Evolutionary conservation across 1,140 invertebrate species (phyloP), one percentile per base, ranked within the genome.

Genomic region (Neuroterus valhalla): DNA sequence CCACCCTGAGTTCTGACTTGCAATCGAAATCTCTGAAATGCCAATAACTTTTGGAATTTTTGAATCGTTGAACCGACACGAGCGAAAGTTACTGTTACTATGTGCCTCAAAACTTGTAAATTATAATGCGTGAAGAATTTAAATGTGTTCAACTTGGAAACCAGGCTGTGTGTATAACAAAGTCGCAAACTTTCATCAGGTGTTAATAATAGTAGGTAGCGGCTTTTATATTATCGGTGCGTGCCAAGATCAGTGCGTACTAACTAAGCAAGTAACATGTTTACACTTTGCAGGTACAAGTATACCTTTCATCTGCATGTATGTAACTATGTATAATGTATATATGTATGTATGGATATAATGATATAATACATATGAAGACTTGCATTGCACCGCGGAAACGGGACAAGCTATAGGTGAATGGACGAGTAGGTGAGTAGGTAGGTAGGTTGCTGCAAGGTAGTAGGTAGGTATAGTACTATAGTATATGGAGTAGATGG

Each of bases 331-430:
- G 15, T 23, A 4, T n/a, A 15, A 38, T 26, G 23, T 38, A 31
- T 31, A 5, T 11, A 26, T 21, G n/a, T 21, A n/a, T 50, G 8
- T 55, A 11, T 55, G 14, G 14, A 31, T n/a, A n/a, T 6, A 38
- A 38, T 38, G 31, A 38, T 66, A 26, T 21, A 15, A 67, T 45
- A 26, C 21, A 46, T 66, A 48, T 71, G 69, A 70, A 68, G 44
- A 70, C 66, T 71, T 69, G 74, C 66, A 73, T 17, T 77, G 71
- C 46, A 48, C 23, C 21, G 68, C 48, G 71, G 73, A 80, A 80
- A 82, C 78, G 75, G 78, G 78, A 82, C 76, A 75, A 48, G 55
- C 26, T 38, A n/a, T n/a, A 52, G 68, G 79, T 74, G 77, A 81
- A 75, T 79, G 69, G 74, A 82, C 75, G 68, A 68, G 67, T 78